A percentile compares a stretch with the other conserved stretches of the same genome.
Evolutionary conservation across 2,888 invertebrate species (phyloP).

Genomic region (Hypomecis atomaria): DNA sequence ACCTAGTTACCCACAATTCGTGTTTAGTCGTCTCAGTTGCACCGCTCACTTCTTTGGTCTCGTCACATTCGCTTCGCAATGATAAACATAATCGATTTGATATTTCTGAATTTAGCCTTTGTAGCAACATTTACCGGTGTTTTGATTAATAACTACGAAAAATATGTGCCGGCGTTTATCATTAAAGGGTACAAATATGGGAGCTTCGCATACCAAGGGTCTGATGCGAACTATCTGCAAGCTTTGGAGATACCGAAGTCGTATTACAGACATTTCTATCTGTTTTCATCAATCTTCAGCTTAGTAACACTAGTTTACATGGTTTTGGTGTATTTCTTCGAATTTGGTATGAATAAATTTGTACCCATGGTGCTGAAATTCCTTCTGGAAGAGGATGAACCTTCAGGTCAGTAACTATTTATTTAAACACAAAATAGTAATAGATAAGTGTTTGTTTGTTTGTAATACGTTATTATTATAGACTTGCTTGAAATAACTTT

Average conservation of each 20-base stretch:
- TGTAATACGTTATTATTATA: no score
- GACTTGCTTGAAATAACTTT: no score
- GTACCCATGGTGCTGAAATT: slow-evolving; percentile 78
- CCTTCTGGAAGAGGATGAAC: slow-evolving; percentile 68
- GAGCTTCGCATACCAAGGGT: slow-evolving; percentile 86
- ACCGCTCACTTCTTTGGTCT: background rate
- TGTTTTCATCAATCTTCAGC: slow-evolving; percentile 87
- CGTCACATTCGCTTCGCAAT: slow-evolving; percentile 25
- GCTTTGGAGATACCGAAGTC: slow-evolving; percentile 90
- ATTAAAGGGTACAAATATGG: slow-evolving; percentile 89
- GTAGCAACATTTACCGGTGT: slow-evolving; percentile 83
- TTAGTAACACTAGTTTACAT: slow-evolving; percentile 76
- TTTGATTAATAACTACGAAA: slow-evolving; percentile 87
- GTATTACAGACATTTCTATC: slow-evolving; percentile 93
- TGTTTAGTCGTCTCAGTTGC: slow-evolving; percentile 23
- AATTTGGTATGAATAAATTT: slow-evolving; percentile 75
- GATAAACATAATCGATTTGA: slow-evolving; percentile 74
- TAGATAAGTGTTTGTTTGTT: no score
- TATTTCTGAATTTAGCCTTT: slow-evolving; percentile 73
- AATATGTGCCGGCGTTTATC: slow-evolving; percentile 87
- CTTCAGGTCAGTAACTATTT: slow-evolving; percentile 76
- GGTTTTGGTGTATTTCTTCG: slow-evolving; percentile 77
- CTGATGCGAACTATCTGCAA: slow-evolving; percentile 72
- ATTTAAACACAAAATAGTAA: background rate
- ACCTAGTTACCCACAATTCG: background rate